These are phyloP conservation scores for Cecidostiba fungosa DNA, from an alignment of 2,888 invertebrate species.

Conservation along the genomic window DNA sequence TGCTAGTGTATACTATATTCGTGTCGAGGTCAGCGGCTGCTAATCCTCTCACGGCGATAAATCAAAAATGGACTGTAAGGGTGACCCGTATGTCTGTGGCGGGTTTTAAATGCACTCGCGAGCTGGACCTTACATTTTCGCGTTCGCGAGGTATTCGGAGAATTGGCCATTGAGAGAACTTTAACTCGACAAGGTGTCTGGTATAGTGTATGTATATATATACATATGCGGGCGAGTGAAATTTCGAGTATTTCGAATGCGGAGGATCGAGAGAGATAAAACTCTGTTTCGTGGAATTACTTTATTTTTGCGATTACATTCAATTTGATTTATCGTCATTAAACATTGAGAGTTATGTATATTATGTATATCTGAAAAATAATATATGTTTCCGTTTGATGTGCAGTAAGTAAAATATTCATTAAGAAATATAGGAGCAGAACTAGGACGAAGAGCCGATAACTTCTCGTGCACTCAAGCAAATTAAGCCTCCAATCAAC, in stretches of 20 bases:
- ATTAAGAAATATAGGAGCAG: not conserved
- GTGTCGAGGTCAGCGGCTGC: slow-evolving; percentile 41
- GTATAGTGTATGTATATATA: too few relatives aligned
- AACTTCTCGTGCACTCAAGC: slow-evolving; percentile 1
- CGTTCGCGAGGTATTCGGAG: not conserved
- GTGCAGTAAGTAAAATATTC: not conserved
- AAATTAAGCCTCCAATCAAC: not conserved
- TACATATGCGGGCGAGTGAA: not conserved
- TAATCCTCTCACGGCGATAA: slow-evolving; percentile 39
- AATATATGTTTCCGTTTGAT: not conserved
- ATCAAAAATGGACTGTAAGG: slow-evolving; percentile 43
- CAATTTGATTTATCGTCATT: not conserved
- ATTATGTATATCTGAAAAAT: not conserved
- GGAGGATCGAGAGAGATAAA: too few relatives aligned
- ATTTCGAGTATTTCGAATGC: slow-evolving; percentile 5
- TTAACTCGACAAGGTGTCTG: not conserved
- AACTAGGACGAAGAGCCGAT: not conserved
- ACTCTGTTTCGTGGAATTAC: too few relatives aligned
- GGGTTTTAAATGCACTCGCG: not conserved
- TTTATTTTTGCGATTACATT: not conserved
- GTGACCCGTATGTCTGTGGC: slow-evolving; percentile 12
- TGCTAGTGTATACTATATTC: slow-evolving; percentile 13
- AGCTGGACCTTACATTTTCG: not conserved
- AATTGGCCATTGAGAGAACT: not conserved
- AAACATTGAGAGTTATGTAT: not conserved